Evolutionary conservation across 1,140 invertebrate genomes (phyloP).

Genomic region (Leptoteleia sp.): DNA sequence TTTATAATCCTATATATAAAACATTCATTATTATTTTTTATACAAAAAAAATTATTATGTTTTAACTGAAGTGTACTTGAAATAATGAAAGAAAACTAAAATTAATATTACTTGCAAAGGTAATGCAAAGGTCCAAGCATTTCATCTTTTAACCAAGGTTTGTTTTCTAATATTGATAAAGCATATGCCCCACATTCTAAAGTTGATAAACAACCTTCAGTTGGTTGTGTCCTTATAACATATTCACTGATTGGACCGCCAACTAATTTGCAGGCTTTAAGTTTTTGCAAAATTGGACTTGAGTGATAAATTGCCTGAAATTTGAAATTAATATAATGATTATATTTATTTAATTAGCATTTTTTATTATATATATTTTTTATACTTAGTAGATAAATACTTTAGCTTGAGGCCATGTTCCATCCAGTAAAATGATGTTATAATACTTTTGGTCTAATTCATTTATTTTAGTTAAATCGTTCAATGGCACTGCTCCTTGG

Average conservation of each 20-base stretch:
- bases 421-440: slow-evolving; percentile 94
- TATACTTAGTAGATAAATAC: slow-evolving; percentile 59
- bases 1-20: no score
- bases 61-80: no score
- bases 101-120: slow-evolving; percentile 85
- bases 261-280: slow-evolving; percentile 89
- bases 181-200: slow-evolving; percentile 94
- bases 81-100: neutral
- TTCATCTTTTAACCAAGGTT: slow-evolving; percentile 84
- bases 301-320: slow-evolving; percentile 87
- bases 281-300: slow-evolving; percentile 84
- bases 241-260: slow-evolving; percentile 89
- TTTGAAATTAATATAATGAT: slow-evolving; percentile 59
- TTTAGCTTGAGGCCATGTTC: slow-evolving; percentile 96
- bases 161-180: slow-evolving; percentile 88
- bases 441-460: slow-evolving; percentile 80
- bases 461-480: slow-evolving; percentile 80
- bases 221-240: slow-evolving; percentile 95
- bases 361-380: no score
- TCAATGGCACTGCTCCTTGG: slow-evolving; percentile 84
- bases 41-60: no score
- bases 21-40: no score
- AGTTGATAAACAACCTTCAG: slow-evolving; percentile 94
- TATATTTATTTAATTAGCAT: no score
- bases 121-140: slow-evolving; percentile 90